A percentile compares a stretch with the other conserved stretches of the same genome.
phyloP scores from a whole-genome alignment of 1,140 invertebrate genomes.

The Drosophila funebris region DNA sequence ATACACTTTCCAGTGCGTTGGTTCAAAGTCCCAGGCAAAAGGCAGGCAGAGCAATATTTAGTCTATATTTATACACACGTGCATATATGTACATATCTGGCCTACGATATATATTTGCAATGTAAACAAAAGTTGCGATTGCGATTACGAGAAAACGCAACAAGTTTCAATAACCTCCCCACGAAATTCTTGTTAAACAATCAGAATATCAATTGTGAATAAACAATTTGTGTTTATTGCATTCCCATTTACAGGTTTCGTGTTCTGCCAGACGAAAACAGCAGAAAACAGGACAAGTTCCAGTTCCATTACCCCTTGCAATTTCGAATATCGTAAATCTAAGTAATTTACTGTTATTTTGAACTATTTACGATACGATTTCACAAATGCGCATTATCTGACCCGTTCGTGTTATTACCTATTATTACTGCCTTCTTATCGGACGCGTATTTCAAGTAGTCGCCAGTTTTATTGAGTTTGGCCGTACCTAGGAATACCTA shows the following conservation, averaged over 20 bases:
- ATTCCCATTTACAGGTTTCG: constrained; percentile 12
- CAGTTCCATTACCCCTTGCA: background rate
- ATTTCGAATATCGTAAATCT: constrained; percentile 14
- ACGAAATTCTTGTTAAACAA: constrained; percentile 49
- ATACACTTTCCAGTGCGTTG: constrained; percentile 38
- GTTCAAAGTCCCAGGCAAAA: constrained; percentile 58
- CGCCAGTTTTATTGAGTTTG: constrained; percentile 50
- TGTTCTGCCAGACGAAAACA: constrained; percentile 7
- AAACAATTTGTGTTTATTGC: constrained; percentile 24
- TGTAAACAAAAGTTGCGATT: constrained; percentile 58
- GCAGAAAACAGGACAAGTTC: background rate
- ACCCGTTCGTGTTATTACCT: constrained; percentile 8
- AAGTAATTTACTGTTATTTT: constrained; percentile 6
- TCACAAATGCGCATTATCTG: constrained; percentile 61
- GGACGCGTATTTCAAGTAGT: constrained; percentile 40
- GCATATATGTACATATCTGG: constrained; percentile 16
- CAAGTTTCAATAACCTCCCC: constrained; percentile 74
- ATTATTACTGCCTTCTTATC: too few relatives aligned
- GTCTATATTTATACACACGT: constrained; percentile 15
- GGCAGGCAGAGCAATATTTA: constrained; percentile 33
- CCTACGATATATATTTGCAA: constrained; percentile 51
- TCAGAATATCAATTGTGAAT: constrained; percentile 53
- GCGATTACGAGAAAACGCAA: constrained; percentile 33
- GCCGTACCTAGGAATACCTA: constrained; percentile 9
- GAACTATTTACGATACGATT: constrained; percentile 54